Conservation (phyloP, 2,113 vertebrate genomes). For the Corvus moneduloides region DNA sequence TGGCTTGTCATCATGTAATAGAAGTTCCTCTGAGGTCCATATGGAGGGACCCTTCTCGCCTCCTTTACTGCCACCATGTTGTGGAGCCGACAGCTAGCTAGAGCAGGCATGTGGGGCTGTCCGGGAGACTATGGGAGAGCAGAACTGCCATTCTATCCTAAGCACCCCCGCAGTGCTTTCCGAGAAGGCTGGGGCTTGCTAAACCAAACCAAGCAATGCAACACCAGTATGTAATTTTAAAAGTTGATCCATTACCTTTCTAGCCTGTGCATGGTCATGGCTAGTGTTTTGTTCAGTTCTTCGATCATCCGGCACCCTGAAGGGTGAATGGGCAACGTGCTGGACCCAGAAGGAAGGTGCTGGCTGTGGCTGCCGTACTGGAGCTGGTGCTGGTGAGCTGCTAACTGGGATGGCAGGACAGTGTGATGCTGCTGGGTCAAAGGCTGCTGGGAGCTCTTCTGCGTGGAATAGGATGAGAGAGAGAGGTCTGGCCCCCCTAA, state of each 20-base stretch:
- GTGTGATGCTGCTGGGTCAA: conserved; percentile 81
- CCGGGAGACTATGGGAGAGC: too few species aligned
- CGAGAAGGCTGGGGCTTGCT: too few species aligned
- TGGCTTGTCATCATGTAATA: too few species aligned
- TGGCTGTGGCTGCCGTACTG: conserved; percentile 85
- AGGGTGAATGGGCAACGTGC: conserved; percentile 84
- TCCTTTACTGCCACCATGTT: too few species aligned
- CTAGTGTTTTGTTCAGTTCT: conserved; percentile 95
- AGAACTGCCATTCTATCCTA: too few species aligned
- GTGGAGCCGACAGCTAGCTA: too few species aligned
- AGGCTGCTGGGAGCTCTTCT: conserved; percentile 82
- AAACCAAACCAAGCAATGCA: too few species aligned
- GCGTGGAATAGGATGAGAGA: conserved; percentile 77
- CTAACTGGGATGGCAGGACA: conserved; percentile 86
- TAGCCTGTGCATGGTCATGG: conserved; percentile 95
- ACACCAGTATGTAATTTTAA: background rate
- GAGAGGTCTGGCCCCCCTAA: conserved; percentile 86
- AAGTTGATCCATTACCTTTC: conserved; percentile 82
- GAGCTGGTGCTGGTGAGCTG: conserved; percentile 87
- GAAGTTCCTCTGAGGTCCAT: too few species aligned
- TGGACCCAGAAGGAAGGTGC: conserved; percentile 75
- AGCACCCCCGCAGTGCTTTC: too few species aligned
- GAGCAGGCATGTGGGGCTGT: too few species aligned
- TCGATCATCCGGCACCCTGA: conserved; percentile 93
- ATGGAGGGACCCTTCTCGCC: too few species aligned